A percentile compares a stretch with the other conserved stretches of the same genome.
phyloP scores from a whole-genome alignment of 1,140 invertebrate species.

The Lineus longissimus region DNA sequence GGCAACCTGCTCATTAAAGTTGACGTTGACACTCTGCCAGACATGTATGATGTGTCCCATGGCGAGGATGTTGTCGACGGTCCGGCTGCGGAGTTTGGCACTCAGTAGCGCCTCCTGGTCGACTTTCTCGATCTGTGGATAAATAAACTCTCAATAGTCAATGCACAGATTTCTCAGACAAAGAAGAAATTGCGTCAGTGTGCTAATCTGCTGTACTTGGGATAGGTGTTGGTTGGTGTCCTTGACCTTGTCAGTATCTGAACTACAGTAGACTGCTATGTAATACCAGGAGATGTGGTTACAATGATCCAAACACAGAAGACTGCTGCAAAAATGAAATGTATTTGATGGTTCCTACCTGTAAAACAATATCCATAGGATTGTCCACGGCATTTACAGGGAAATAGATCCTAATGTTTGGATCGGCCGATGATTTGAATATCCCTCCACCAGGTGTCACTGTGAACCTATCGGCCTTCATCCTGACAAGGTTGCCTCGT shows the following conservation, averaged over 20 bases:
- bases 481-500: not conserved
- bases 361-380: slow-evolving; percentile 32
- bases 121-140: slow-evolving; percentile 29
- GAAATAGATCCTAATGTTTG: slow-evolving; percentile 31
- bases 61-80: slow-evolving; percentile 36
- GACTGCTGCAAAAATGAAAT: too few relatives aligned
- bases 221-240: too few relatives aligned
- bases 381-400: slow-evolving; percentile 30
- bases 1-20: slow-evolving; percentile 34
- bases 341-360: too few relatives aligned
- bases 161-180: too few relatives aligned
- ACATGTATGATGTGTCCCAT: slow-evolving; percentile 39
- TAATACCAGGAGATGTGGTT: too few relatives aligned
- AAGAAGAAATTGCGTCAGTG: too few relatives aligned
- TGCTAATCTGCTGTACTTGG: too few relatives aligned
- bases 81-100: slow-evolving; percentile 23
- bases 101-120: slow-evolving; percentile 21
- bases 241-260: too few relatives aligned
- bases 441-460: slow-evolving; percentile 39
- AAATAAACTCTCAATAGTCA: too few relatives aligned
- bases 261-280: too few relatives aligned
- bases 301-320: too few relatives aligned
- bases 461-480: slow-evolving; percentile 35
- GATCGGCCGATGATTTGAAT: slow-evolving; percentile 32
- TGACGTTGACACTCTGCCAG: slow-evolving; percentile 20